phyloP scores from a whole-genome alignment of 2,797 vertebrate species.

The Gobio occitaniae region DNA sequence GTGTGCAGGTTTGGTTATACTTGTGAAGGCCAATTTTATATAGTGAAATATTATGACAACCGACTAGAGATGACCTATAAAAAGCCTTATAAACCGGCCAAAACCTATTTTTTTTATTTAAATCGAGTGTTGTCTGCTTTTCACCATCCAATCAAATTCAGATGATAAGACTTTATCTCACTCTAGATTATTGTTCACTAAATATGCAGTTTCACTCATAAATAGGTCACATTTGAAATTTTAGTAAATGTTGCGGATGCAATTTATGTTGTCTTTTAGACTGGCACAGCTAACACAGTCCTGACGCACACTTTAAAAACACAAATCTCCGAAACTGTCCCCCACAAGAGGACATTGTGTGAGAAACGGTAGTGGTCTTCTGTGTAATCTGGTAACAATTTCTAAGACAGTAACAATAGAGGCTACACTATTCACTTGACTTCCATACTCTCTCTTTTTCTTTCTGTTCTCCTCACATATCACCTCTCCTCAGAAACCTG shows the following conservation, averaged over 20 bases:
- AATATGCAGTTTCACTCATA: background rate
- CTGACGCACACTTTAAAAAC: background rate
- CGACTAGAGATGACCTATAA: background rate
- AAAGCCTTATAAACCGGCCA: background rate
- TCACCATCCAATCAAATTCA: background rate
- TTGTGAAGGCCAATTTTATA: background rate
- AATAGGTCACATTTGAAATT: background rate
- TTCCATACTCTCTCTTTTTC: background rate
- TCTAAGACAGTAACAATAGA: background rate
- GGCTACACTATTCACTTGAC: slow-evolving; percentile 3
- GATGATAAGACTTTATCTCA: background rate
- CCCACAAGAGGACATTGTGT: background rate
- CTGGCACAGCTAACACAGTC: background rate
- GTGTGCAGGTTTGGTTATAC: background rate
- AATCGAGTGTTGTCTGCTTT: no score
- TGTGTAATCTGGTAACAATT: background rate
- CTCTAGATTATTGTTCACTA: background rate
- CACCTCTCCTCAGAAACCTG: slow-evolving; percentile 7
- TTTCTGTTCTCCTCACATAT: background rate
- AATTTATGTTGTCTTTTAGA: background rate
- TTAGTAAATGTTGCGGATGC: background rate
- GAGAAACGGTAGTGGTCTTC: background rate
- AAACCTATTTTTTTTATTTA: background rate
- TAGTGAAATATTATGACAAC: background rate
- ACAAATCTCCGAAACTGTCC: background rate